Evolutionary conservation across 2,888 invertebrate genomes (phyloP).

Genomic region (Selenia dentaria): DNA sequence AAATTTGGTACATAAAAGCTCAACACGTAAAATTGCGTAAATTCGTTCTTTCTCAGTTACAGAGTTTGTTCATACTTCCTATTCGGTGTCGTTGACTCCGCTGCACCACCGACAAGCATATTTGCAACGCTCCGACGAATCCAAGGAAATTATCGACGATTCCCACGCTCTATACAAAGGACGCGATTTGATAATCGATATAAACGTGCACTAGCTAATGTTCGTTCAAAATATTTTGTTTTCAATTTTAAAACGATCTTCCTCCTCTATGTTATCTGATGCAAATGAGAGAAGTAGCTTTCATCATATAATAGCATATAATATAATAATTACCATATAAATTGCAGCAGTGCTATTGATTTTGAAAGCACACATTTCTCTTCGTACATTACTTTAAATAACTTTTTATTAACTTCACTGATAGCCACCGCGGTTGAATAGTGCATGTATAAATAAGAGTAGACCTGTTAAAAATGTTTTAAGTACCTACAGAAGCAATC

Average conservation of each 20-base stretch:
- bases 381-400: too few relatives aligned
- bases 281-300: too few relatives aligned
- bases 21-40: conserved; percentile 25
- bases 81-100: conserved; percentile 56
- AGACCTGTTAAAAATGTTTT: too few relatives aligned
- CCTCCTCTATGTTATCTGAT: too few relatives aligned
- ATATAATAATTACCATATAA: too few relatives aligned
- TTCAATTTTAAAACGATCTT: background rate
- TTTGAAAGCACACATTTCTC: too few relatives aligned
- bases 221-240: background rate
- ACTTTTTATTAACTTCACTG: too few relatives aligned
- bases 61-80: conserved; percentile 27
- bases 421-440: too few relatives aligned
- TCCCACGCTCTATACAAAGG: conserved; percentile 56
- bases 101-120: conserved; percentile 52
- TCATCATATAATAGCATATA: too few relatives aligned
- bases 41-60: conserved; percentile 20
- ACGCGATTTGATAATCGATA: conserved; percentile 33
- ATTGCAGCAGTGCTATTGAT: too few relatives aligned
- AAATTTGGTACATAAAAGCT: conserved; percentile 6
- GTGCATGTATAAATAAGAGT: too few relatives aligned
- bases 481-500: background rate
- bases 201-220: conserved; percentile 6
- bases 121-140: conserved; percentile 66
- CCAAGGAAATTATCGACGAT: conserved; percentile 54